A percentile compares a stretch with the other conserved stretches of the same genome.
phyloP scores from a whole-genome alignment of 2,113 vertebrate species.

The Corydoras sp. region DNA sequence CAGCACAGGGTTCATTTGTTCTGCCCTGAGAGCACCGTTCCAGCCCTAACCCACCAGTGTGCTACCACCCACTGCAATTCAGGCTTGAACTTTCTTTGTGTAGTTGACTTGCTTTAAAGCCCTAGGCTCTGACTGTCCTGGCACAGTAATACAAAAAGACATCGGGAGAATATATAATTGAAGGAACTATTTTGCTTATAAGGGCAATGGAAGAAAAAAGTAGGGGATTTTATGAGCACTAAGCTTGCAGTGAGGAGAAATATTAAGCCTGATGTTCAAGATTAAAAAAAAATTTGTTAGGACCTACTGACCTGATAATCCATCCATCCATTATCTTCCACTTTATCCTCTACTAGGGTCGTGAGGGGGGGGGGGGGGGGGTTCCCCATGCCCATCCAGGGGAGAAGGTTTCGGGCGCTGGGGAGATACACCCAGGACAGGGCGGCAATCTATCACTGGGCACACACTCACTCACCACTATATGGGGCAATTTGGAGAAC shows the following conservation, averaged over 20 bases:
- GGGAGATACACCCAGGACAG: no score
- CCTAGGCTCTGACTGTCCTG: constrained; percentile 23
- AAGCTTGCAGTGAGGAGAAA: constrained; percentile 45
- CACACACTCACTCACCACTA: no score
- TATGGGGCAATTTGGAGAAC: no score
- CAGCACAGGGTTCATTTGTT: constrained; percentile 14
- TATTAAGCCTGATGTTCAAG: constrained; percentile 62
- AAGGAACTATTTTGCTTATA: constrained; percentile 31
- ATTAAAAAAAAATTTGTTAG: constrained; percentile 47
- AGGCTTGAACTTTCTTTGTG: constrained; percentile 10
- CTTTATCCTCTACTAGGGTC: no score
- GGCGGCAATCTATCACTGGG: no score
- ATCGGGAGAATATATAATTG: constrained; percentile 31
- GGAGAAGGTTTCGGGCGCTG: no score
- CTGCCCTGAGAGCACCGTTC: constrained; percentile 17
- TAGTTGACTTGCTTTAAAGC: constrained; percentile 24
- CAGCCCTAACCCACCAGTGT: constrained; percentile 11
- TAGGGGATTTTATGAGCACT: constrained; percentile 41
- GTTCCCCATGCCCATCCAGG: no score
- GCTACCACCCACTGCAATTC: constrained; percentile 28
- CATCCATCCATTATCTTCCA: no score
- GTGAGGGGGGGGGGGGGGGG: no score
- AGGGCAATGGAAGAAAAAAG: constrained; percentile 6
- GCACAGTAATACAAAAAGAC: constrained; percentile 43
- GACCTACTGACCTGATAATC: constrained; percentile 33